Evolutionary conservation across 2,888 invertebrate genomes (phyloP).

Genomic region (Balanococcus diminutus): DNA sequence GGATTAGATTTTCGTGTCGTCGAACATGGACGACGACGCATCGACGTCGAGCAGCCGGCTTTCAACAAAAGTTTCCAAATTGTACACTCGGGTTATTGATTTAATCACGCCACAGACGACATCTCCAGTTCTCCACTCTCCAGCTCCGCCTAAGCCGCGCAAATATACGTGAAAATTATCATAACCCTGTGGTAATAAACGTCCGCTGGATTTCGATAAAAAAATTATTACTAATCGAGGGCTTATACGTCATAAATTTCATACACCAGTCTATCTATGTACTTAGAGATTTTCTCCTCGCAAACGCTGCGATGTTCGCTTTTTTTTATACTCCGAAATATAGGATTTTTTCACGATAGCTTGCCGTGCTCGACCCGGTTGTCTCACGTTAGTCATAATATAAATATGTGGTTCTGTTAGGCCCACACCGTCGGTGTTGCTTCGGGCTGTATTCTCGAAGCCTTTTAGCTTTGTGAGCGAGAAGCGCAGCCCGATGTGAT

Average conservation of each 20-base stretch:
- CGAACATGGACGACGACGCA: not conserved
- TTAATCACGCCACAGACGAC: not conserved
- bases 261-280: not conserved
- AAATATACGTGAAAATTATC: conserved; percentile 11
- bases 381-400: conserved; percentile 49
- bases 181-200: not conserved
- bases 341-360: not conserved
- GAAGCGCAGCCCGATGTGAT: not conserved
- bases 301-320: not conserved
- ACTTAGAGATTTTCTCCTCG: not conserved
- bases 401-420: conserved; percentile 27
- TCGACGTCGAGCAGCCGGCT: not conserved
- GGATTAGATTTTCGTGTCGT: conserved; percentile 31
- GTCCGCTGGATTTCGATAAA: not conserved
- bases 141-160: not conserved
- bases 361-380: too few relatives aligned
- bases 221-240: not conserved
- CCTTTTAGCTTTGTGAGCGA: not conserved
- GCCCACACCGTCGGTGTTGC: conserved; percentile 42
- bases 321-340: not conserved
- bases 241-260: not conserved
- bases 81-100: not conserved
- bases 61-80: not conserved
- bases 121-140: too few relatives aligned
- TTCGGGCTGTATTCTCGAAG: conserved; percentile 6